Evolutionary conservation across 2,113 vertebrate species (phyloP).

Genomic region (Nibea coibor): DNA sequence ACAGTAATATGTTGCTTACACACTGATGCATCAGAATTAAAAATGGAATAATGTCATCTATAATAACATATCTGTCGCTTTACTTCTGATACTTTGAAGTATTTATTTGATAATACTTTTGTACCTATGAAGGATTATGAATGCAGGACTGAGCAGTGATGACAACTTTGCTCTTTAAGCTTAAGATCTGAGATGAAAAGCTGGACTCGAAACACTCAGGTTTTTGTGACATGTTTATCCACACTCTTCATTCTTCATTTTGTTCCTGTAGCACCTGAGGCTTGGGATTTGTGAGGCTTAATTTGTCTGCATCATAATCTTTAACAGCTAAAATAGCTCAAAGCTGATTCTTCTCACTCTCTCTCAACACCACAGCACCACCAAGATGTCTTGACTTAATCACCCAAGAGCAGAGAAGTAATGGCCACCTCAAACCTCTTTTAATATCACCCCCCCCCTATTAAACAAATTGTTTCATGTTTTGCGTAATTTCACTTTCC

Average conservation of each 20-base stretch:
- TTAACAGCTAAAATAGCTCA: slow-evolving; percentile 32
- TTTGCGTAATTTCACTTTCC: slow-evolving; percentile 50
- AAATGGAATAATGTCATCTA: no score
- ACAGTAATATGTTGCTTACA: no score
- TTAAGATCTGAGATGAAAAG: slow-evolving; percentile 8
- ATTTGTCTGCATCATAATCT: slow-evolving; percentile 40
- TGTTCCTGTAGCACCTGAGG: slow-evolving; percentile 6
- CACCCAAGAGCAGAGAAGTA: slow-evolving; percentile 20
- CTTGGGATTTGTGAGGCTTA: slow-evolving; percentile 30
- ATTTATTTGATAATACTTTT: background rate
- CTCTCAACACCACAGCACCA: background rate
- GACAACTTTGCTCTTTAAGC: slow-evolving; percentile 25
- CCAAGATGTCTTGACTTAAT: slow-evolving; percentile 44
- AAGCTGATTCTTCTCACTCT: slow-evolving; percentile 22
- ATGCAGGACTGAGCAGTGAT: background rate
- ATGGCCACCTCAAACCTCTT: slow-evolving; percentile 8
- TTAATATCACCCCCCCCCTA: background rate
- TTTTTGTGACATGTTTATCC: slow-evolving; percentile 34
- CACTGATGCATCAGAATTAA: no score
- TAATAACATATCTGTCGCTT: no score
- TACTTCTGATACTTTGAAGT: no score
- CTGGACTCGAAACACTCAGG: background rate
- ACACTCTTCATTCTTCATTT: slow-evolving; percentile 23
- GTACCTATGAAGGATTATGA: background rate
- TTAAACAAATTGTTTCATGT: slow-evolving; percentile 35